Percentiles rank a stretch among this genome's conserved stretches.
phyloP scores from a whole-genome alignment of 2,113 vertebrate species.

The Circaetus gallicus region DNA sequence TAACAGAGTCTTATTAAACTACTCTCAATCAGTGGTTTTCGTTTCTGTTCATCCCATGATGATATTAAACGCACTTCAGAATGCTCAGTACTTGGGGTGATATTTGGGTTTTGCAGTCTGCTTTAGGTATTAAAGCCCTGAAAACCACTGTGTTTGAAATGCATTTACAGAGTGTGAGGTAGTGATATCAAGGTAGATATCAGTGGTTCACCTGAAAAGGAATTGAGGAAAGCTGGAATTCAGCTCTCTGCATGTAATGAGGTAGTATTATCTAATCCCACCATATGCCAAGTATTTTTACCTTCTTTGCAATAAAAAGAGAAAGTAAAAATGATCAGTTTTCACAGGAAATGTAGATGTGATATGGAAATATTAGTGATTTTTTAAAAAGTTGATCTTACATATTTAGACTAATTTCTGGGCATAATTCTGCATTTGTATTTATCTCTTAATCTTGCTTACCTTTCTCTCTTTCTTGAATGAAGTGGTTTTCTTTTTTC shows the following conservation, averaged over 20 bases:
- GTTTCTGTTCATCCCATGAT: not conserved
- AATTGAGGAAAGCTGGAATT: not conserved
- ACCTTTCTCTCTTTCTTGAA: not conserved
- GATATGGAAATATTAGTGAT: not conserved
- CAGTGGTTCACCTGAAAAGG: not conserved
- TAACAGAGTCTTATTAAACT: not conserved
- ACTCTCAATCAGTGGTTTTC: fast-evolving
- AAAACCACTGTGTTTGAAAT: not conserved
- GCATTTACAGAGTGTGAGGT: not conserved
- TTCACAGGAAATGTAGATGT: not conserved
- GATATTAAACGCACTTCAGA: not conserved
- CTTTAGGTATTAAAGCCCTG: not conserved
- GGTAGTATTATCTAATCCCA: not conserved
- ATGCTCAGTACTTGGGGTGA: not conserved
- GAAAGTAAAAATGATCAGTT: not conserved
- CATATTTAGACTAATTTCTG: not conserved
- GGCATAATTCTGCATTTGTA: not conserved
- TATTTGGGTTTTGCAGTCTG: not conserved
- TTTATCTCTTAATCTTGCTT: not conserved
- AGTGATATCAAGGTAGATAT: not conserved
- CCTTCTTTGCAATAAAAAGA: not conserved
- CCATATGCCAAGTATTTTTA: not conserved
- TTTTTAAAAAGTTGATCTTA: not conserved
- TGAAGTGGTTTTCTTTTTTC: not conserved
- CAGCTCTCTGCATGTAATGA: not conserved